Evolutionary conservation across 2,888 invertebrate genomes (phyloP), one percentile per base, ranked within the genome.

Genomic region (Atherix ibis): DNA sequence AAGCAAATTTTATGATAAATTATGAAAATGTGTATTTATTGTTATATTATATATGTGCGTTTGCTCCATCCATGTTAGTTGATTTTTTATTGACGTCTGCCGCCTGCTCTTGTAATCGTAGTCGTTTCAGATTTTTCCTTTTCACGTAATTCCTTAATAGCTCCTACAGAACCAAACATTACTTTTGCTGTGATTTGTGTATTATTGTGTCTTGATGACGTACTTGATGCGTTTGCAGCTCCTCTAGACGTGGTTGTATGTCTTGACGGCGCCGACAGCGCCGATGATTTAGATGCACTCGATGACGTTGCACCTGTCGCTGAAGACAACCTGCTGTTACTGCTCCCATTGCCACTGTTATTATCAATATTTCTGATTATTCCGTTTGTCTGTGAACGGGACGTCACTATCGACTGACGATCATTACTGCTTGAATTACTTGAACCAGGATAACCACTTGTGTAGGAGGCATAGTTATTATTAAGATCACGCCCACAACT

Each of bases 91-190:
- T n/a, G n/a, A n/a, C n/a, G n/a, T 43, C 60, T 49, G 31, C 59
- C 49, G 29, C 53, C 50, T 35, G 61, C 56, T 38, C 58, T 54
- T 38, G 59, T 44, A 35, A 48, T 44, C 32, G 49, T 70, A 48
- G 71, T 71, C 46, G 72, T 65, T 49, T 74, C 70, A 40, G 70
- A 64, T 63, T 73, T 72, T 58, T 77, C 76, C 51, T 75, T 73
- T 55, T 76, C 71, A 50, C 77, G 74, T 54, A 77, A 66, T 58
- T 76, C 73, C 62, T 75, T 76, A 62, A 78, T 76, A 52, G 76
- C 71, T 43, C 75, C 70, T 53, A 77, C 75, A 47, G 74, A 73
- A 40, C 76, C 75, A 56, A 77, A 76, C 56, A 77, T 68, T 42
- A 77, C 76, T 64, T 78, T 77, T 54, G 77, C 75, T 46, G 75